Evolutionary conservation across 2,797 vertebrate species (phyloP).

Genomic region (Xenentodon cancila): DNA sequence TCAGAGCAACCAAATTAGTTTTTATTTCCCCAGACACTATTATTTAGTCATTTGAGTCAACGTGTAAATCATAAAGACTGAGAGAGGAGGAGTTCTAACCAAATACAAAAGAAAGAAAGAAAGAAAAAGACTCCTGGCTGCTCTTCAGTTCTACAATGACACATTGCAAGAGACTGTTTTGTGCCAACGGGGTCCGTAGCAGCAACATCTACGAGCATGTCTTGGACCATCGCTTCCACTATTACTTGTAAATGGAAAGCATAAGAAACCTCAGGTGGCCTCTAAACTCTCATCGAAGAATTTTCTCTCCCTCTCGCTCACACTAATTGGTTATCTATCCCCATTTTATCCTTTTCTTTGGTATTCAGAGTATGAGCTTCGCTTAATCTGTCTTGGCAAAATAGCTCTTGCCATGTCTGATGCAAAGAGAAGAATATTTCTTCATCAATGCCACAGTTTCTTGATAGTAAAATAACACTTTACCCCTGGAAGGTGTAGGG

Average conservation of each 20-base stretch:
- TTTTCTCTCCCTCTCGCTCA: slow-evolving; percentile 43
- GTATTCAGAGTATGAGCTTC: slow-evolving; percentile 54
- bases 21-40: slow-evolving; percentile 27
- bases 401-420: slow-evolving; percentile 51
- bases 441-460: slow-evolving; percentile 55
- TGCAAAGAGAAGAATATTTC: slow-evolving; percentile 63
- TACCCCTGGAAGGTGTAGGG: slow-evolving; percentile 24
- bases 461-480: slow-evolving; percentile 44
- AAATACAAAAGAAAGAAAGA: slow-evolving; percentile 47
- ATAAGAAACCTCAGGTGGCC: slow-evolving; percentile 46
- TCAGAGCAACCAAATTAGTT: slow-evolving; percentile 28
- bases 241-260: slow-evolving; percentile 73
- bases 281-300: slow-evolving; percentile 40
- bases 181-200: slow-evolving; percentile 54
- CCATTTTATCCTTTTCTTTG: slow-evolving; percentile 66
- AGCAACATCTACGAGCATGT: slow-evolving; percentile 69
- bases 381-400: slow-evolving; percentile 53
- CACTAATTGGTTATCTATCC: slow-evolving; percentile 75
- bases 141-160: slow-evolving; percentile 64
- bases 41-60: slow-evolving; percentile 60
- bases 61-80: slow-evolving; percentile 52
- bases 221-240: slow-evolving; percentile 57
- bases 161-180: slow-evolving; percentile 59
- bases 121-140: slow-evolving; percentile 47
- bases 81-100: slow-evolving; percentile 22